phyloP scores from a whole-genome alignment of 2,888 invertebrate genomes.

The Apodemia mormo region DNA sequence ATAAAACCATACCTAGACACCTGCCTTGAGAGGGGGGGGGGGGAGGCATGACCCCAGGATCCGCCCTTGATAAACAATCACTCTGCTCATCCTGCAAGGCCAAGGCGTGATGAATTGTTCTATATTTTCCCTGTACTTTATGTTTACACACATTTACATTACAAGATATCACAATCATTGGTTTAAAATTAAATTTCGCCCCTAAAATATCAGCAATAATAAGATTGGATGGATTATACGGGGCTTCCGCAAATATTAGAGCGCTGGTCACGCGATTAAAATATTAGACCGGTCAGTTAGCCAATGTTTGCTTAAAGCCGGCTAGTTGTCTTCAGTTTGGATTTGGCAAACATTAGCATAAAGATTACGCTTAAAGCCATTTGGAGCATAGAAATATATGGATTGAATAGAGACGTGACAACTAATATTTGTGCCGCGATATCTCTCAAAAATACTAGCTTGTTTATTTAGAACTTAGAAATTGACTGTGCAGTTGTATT shows the following conservation, averaged over 20 bases:
- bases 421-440: neutral
- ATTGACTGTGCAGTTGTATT: too few species aligned
- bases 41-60: too few species aligned
- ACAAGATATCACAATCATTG: neutral
- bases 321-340: slow-evolving; percentile 40
- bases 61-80: too few species aligned
- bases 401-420: neutral
- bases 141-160: neutral
- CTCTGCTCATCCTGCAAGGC: too few species aligned
- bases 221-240: slow-evolving; percentile 40
- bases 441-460: neutral
- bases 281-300: slow-evolving; percentile 58
- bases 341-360: slow-evolving; percentile 22
- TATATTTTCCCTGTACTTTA: too few species aligned
- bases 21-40: too few species aligned
- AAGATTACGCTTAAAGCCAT: slow-evolving; percentile 10
- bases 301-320: slow-evolving; percentile 45
- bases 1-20: too few species aligned
- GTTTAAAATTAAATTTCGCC: slow-evolving; percentile 28
- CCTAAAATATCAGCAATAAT: slow-evolving; percentile 11
- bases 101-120: too few species aligned
- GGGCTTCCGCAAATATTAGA: slow-evolving; percentile 53
- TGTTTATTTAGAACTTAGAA: too few species aligned
- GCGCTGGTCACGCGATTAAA: slow-evolving; percentile 52
- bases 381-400: slow-evolving; percentile 3